Evolutionary conservation across 2,888 invertebrate species (phyloP).

Genomic region (Brachyptera risi): DNA sequence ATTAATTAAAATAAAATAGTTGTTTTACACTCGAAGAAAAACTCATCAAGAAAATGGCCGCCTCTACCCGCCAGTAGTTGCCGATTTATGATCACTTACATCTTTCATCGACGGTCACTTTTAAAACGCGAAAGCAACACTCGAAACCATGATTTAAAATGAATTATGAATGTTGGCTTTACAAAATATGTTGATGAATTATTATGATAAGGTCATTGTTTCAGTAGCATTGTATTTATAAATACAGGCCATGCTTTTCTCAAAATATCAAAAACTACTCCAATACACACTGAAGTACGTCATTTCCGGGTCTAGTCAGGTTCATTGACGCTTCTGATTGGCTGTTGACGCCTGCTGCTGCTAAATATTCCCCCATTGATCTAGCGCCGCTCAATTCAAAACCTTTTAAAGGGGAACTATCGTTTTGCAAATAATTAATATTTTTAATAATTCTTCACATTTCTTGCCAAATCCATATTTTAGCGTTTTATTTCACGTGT

Average conservation of each 20-base stretch:
- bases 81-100: conserved; percentile 39
- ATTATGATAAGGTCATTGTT: background rate
- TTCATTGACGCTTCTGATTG: conserved; percentile 19
- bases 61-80: conserved; percentile 48
- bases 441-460: background rate
- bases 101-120: conserved; percentile 30
- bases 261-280: conserved; percentile 29
- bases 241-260: conserved; percentile 29
- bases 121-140: conserved; percentile 19
- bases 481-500: no score
- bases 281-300: conserved; percentile 20
- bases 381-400: conserved; percentile 5
- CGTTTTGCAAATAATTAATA: background rate
- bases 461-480: background rate
- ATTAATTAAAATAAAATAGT: conserved; percentile 31
- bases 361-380: conserved; percentile 19
- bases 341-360: conserved; percentile 9
- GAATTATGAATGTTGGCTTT: background rate
- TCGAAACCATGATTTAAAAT: background rate
- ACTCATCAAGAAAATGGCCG: conserved; percentile 57
- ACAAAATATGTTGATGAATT: background rate
- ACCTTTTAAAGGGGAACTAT: conserved; percentile 3
- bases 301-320: conserved; percentile 9
- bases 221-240: conserved; percentile 1
- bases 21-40: conserved; percentile 43